These are phyloP conservation scores for Heliothis peltigera DNA, from an alignment of 2,888 invertebrate species.

Conservation along the genomic window DNA sequence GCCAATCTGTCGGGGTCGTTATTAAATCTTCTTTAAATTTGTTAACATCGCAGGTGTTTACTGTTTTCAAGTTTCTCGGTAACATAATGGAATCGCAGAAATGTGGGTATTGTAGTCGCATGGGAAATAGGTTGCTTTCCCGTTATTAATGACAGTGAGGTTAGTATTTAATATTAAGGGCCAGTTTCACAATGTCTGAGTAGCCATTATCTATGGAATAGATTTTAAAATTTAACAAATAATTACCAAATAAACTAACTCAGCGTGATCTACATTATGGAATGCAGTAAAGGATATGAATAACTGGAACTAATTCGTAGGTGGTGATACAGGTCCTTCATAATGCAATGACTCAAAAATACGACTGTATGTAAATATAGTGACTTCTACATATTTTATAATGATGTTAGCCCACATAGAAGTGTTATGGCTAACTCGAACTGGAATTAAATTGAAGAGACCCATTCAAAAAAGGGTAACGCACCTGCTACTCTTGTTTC, in stretches of 20 bases:
- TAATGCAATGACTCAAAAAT: neutral
- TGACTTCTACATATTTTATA: too few relatives aligned
- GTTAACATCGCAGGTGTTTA: conserved; percentile 14
- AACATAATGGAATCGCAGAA: neutral
- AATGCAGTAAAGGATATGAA: too few relatives aligned
- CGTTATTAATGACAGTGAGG: neutral
- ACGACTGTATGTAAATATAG: too few relatives aligned
- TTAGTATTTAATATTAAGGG: too few relatives aligned
- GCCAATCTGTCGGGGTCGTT: conserved; percentile 29
- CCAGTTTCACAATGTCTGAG: too few relatives aligned
- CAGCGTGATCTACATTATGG: too few relatives aligned
- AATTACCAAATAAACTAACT: too few relatives aligned
- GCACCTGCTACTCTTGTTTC: neutral
- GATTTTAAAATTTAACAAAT: too few relatives aligned
- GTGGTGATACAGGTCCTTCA: too few relatives aligned
- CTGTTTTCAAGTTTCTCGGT: conserved; percentile 4
- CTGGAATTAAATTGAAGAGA: neutral
- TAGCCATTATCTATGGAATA: too few relatives aligned
- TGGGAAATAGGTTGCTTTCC: neutral
- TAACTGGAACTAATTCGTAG: too few relatives aligned
- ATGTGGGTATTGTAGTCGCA: neutral
- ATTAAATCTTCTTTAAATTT: conserved; percentile 28
- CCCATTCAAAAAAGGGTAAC: neutral
- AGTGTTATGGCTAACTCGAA: neutral
- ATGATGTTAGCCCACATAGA: too few relatives aligned